Base-by-base conservation (phyloP, 2,797 vertebrate species). In the Sternotherus odoratus region DNA sequence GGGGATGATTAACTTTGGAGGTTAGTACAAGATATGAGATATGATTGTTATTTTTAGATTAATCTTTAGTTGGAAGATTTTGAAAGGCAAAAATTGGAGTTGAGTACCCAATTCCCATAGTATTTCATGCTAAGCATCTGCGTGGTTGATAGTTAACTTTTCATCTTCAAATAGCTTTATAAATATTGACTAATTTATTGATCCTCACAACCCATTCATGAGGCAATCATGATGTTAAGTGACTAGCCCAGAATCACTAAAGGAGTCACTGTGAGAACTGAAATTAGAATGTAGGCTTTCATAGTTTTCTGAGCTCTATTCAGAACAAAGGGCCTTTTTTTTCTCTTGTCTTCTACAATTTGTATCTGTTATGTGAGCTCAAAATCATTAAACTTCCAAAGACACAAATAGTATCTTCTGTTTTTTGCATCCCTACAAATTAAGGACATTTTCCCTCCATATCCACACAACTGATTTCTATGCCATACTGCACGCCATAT, bases 321-420 rank as follows among this genome's bases (percentile, higher is more conserved):
- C n/a, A 66, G 19, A 36, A 66, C n/a, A 23, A 66, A n/a, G 19
- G n/a, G 33, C 60, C 8, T 63, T 33, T 63, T 39, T 72, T 74
- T 6, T 16, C 75, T 63, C 85, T 15, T 83, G 69, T 77, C 78
- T 57, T 54, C 74, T 87, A 10, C 46, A 90, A 86, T 77, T 57
- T 43, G 5, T 75, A 13, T 83, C 56, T 87, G 80, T 43, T 77
- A 13, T 56, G 51, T 75, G 26, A 93, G 83, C 92, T 51, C 56
- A 33, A 91, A 93, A 82, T 85, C 82, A 46, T 91, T 94, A 74
- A 50, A 91, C 80, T 91, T 85, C 82, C 16, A 12, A 88, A 94
- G 82, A 94, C 90, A 30, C 39, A 48, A 75, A 69, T 36, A 69
- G 23, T 69, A 69, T 69, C 63, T 69, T 39, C 66, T n/a, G 11